Evolutionary conservation across 2,113 vertebrate species (phyloP).

Genomic region (Rhombomys opimus): DNA sequence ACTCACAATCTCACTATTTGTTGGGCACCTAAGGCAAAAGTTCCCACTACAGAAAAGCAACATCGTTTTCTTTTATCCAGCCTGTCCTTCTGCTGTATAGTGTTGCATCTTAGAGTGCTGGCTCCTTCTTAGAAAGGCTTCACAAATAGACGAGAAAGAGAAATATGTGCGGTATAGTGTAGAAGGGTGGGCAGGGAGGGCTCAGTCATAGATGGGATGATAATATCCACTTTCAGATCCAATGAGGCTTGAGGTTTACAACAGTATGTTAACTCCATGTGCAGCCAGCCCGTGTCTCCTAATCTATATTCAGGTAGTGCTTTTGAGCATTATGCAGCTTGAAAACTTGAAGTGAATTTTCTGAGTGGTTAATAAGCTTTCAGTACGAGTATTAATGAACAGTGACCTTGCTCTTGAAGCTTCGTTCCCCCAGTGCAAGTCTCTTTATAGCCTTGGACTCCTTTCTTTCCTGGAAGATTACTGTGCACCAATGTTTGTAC

Average conservation of each 20-base stretch:
- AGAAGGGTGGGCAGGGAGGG: background rate
- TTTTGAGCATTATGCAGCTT: constrained; percentile 72
- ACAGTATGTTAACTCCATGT: background rate
- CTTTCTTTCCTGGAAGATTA: constrained; percentile 32
- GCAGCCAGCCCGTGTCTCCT: background rate
- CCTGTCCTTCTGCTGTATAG: background rate
- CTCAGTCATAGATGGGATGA: constrained; percentile 27
- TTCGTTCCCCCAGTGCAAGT: constrained; percentile 38
- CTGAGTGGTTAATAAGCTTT: constrained; percentile 79
- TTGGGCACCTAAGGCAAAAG: background rate
- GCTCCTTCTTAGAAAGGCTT: background rate
- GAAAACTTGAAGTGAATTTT: constrained; percentile 76
- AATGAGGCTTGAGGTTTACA: constrained; percentile 48
- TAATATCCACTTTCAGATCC: constrained; percentile 65
- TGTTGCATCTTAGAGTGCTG: background rate
- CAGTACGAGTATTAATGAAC: constrained; percentile 77
- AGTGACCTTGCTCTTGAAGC: constrained; percentile 81
- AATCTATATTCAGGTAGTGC: constrained; percentile 57
- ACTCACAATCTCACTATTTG: background rate
- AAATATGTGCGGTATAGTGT: background rate
- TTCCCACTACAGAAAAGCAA: background rate
- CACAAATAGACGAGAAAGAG: constrained; percentile 15
- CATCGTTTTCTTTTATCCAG: background rate
- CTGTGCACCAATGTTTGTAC: constrained; percentile 36
- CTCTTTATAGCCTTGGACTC: constrained; percentile 74